Evolutionary conservation across 2,888 invertebrate species (phyloP).

Genomic region (Stenichneumon culpator): DNA sequence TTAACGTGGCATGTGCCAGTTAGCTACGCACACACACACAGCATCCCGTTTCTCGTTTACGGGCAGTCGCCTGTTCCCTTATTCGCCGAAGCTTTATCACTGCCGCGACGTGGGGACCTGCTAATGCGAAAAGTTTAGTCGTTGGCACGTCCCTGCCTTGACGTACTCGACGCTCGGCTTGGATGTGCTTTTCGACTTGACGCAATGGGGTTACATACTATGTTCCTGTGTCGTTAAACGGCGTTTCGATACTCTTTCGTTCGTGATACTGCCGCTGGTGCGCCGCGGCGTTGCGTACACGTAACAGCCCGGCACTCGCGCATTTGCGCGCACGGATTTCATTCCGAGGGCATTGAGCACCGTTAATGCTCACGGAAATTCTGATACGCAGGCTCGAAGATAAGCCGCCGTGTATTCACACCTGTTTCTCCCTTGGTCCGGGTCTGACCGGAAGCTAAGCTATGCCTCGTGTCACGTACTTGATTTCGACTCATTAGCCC

Average conservation of each 20-base stretch:
- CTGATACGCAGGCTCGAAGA: background rate
- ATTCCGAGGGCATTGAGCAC: too few species aligned
- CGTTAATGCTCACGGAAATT: too few species aligned
- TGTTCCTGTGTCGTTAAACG: constrained; percentile 6
- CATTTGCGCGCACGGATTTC: background rate
- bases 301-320: background rate
- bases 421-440: background rate
- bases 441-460: background rate
- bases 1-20: constrained; percentile 56
- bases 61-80: constrained; percentile 20
- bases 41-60: background rate
- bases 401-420: background rate
- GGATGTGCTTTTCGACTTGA: constrained; percentile 44
- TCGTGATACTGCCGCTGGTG: background rate
- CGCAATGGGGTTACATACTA: background rate
- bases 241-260: background rate
- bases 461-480: background rate
- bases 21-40: constrained; percentile 12
- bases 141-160: constrained; percentile 66
- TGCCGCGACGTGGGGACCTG: constrained; percentile 37
- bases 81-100: background rate
- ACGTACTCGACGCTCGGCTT: constrained; percentile 54
- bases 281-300: background rate
- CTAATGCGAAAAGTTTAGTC: constrained; percentile 72
- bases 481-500: background rate